phyloP scores from a whole-genome alignment of 2,113 vertebrate species.

The Mus musculus region GRCm39 chr6:67287001-67287500 shows the following conservation, averaged over 20 bases:
- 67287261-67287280: neutral
- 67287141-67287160: neutral
- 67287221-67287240: neutral
- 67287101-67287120: too few species aligned
- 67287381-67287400: neutral
- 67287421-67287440: neutral
- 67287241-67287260: neutral
- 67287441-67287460: neutral
- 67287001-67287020: neutral
- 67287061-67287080: too few species aligned
- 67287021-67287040: neutral
- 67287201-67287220: neutral
- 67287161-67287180: neutral
- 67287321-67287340: neutral
- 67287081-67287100: too few species aligned
- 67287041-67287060: neutral
- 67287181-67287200: neutral
- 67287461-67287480: conserved; percentile 42
- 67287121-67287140: neutral
- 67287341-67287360: too few species aligned
- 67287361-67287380: neutral
- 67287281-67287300: neutral
- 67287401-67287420: neutral
- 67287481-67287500: too few species aligned
- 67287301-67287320: neutral